Percentiles rank a stretch among this genome's conserved stretches.
Evolutionary conservation across 1,140 invertebrate genomes (phyloP).

Genomic region (Papilio dardanus): DNA sequence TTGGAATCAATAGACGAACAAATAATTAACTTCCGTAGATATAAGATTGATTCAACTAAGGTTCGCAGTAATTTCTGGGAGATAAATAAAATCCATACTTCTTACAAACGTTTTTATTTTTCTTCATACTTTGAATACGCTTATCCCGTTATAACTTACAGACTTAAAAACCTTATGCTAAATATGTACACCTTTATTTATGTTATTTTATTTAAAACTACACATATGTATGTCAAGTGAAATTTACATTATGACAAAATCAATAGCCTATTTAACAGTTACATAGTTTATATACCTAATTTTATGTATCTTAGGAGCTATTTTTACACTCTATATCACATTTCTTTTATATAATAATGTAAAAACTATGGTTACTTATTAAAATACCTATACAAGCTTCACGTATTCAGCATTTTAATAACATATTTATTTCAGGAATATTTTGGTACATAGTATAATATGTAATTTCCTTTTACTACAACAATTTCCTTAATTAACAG

Average conservation of each 20-base stretch:
- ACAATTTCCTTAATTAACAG: conserved; percentile 38
- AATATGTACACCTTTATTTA: conserved; percentile 70
- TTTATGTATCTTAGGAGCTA: conserved; percentile 63
- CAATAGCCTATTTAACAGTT: conserved; percentile 42
- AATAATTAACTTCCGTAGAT: background rate
- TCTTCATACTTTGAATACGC: conserved; percentile 44
- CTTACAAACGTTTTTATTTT: conserved; percentile 79
- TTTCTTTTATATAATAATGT: conserved; percentile 72
- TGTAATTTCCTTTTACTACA: conserved; percentile 21
- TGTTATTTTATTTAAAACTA: conserved; percentile 50
- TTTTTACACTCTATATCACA: conserved; percentile 82
- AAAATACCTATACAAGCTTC: conserved; percentile 38
- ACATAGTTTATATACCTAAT: conserved; percentile 69
- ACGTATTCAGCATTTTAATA: conserved; percentile 21
- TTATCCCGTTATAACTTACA: conserved; percentile 76
- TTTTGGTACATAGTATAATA: conserved; percentile 23
- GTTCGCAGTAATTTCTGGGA: background rate
- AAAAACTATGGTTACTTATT: conserved; percentile 41
- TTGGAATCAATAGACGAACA: background rate
- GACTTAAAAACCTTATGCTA: conserved; percentile 79
- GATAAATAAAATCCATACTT: conserved; percentile 45
- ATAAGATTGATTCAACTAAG: background rate
- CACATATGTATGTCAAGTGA: background rate
- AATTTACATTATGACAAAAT: conserved; percentile 32
- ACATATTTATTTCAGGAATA: conserved; percentile 14